Evolutionary conservation across 1,140 invertebrate species (phyloP).

Genomic region (Anastatus disparis): DNA sequence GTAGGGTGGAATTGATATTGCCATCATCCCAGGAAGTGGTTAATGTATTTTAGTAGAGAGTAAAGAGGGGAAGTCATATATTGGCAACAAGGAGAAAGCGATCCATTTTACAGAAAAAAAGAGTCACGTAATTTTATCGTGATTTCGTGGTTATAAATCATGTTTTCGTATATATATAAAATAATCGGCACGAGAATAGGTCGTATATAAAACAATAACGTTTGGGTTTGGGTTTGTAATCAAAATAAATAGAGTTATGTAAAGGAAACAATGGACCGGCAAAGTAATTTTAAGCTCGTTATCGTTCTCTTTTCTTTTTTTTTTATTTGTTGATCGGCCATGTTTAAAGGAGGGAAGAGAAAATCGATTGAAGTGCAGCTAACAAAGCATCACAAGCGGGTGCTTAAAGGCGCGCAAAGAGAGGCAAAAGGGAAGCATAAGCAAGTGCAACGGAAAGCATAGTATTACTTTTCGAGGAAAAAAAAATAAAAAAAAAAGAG

Average conservation of each 20-base stretch:
- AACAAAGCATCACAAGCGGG: slow-evolving; percentile 13
- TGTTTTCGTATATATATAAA: too few relatives aligned
- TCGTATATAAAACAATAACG: too few relatives aligned
- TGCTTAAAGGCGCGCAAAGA: slow-evolving; percentile 3
- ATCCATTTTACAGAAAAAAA: too few relatives aligned
- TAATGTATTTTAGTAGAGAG: neutral
- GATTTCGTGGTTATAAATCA: too few relatives aligned
- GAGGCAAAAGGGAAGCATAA: neutral
- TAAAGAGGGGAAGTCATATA: neutral
- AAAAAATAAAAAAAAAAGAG: neutral
- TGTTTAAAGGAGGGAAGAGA: too few relatives aligned
- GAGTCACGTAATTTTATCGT: too few relatives aligned
- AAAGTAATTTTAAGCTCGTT: neutral
- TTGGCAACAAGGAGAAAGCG: neutral
- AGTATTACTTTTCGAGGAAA: slow-evolving; percentile 38
- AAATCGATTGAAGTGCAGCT: neutral
- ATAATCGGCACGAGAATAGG: too few relatives aligned
- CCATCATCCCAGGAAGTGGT: slow-evolving; percentile 1
- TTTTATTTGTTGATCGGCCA: neutral
- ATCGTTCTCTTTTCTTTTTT: slow-evolving; percentile 18
- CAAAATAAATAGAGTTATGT: too few relatives aligned
- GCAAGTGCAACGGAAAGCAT: slow-evolving; percentile 14
- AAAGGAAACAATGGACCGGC: neutral
- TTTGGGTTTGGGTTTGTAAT: too few relatives aligned
- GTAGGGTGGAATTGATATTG: neutral